A percentile compares a stretch with the other conserved stretches of the same genome.
Conservation (phyloP, 2,888 invertebrate species). For the Nemurella pictetii region DNA sequence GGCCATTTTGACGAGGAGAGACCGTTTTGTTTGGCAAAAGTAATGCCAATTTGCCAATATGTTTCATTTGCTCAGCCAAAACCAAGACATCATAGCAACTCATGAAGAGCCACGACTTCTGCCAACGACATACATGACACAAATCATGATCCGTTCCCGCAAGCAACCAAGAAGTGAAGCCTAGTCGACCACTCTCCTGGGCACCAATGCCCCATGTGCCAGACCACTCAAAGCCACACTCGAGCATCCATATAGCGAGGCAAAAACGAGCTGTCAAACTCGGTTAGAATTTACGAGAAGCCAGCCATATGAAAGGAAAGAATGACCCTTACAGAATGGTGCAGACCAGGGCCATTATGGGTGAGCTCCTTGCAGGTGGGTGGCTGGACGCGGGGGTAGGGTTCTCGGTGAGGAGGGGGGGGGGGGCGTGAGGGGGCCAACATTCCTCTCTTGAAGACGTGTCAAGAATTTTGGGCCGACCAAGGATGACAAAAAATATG, state of each 20-base stretch:
- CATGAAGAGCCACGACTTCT: too few species aligned
- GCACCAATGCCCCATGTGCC: not conserved
- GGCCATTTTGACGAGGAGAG: too few species aligned
- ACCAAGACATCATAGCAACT: too few species aligned
- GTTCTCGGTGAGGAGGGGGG: slow-evolving; percentile 2
- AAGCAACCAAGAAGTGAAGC: too few species aligned
- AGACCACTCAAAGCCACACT: not conserved
- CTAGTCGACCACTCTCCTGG: too few species aligned
- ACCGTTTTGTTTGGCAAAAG: too few species aligned
- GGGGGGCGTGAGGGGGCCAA: not conserved
- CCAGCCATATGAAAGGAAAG: slow-evolving; percentile 33
- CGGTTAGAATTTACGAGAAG: slow-evolving; percentile 36
- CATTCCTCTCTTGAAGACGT: not conserved
- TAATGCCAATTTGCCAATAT: too few species aligned
- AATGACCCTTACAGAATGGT: slow-evolving; percentile 15
- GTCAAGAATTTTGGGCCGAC: not conserved
- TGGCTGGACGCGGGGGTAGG: not conserved
- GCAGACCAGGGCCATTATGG: not conserved
- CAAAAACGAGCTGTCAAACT: slow-evolving; percentile 6
- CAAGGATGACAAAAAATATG: not conserved
- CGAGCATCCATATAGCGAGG: not conserved
- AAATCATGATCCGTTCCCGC: too few species aligned
- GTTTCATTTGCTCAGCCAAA: too few species aligned
- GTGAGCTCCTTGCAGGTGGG: not conserved
- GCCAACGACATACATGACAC: too few species aligned